Evolutionary conservation across 2,113 vertebrate genomes (phyloP).

Genomic region (Lichenostomus cassidix): DNA sequence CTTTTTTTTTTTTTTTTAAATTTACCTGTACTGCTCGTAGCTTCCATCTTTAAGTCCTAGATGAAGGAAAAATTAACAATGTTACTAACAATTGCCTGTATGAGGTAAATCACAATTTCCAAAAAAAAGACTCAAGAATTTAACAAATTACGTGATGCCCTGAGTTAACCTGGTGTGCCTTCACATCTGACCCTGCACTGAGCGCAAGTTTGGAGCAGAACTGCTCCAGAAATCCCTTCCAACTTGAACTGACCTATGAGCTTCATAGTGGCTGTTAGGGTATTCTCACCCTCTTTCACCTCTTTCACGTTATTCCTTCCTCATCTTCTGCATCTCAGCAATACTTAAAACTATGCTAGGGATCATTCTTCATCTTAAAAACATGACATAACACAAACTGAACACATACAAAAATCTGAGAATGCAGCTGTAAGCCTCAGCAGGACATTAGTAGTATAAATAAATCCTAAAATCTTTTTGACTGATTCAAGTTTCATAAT

Average conservation of each 20-base stretch:
- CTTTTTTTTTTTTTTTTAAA: not conserved
- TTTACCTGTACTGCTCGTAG: slow-evolving; percentile 94
- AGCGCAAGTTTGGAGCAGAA: not conserved
- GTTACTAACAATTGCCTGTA: not conserved
- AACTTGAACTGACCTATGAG: not conserved
- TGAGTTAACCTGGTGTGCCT: not conserved
- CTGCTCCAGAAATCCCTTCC: not conserved
- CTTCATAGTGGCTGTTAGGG: not conserved
- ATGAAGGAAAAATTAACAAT: slow-evolving; percentile 66
- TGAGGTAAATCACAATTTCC: not conserved
- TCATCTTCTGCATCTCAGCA: not conserved
- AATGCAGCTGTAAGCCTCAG: not conserved
- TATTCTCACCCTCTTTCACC: not conserved
- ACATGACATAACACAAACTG: not conserved
- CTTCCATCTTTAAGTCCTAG: slow-evolving; percentile 90
- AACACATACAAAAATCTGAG: not conserved
- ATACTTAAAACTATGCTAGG: not conserved
- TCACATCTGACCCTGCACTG: not conserved
- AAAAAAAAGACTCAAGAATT: not conserved
- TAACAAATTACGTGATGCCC: not conserved
- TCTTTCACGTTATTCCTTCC: not conserved
- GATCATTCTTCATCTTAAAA: not conserved
- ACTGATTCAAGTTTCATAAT: not conserved
- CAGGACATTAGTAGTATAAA: not conserved
- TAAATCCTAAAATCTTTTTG: not conserved